Conservation (phyloP, 2,888 invertebrate species). For the Polyommatus icarus region DNA sequence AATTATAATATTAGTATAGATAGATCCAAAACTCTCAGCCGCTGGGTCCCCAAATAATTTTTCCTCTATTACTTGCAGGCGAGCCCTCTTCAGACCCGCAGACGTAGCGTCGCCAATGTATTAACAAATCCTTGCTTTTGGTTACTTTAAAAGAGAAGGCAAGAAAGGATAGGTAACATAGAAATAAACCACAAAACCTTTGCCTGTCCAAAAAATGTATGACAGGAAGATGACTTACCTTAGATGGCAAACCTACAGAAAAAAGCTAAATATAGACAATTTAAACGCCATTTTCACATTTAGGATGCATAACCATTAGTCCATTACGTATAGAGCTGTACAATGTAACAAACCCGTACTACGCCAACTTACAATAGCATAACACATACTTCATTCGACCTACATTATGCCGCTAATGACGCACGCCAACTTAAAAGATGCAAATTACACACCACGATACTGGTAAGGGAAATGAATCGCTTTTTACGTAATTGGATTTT, state of each 20-base stretch:
- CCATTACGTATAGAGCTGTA: background rate
- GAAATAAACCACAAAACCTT: no score
- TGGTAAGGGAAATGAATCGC: background rate
- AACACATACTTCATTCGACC: slow-evolving; percentile 35
- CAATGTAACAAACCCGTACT: background rate
- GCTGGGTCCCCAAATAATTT: background rate
- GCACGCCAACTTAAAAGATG: slow-evolving; percentile 13
- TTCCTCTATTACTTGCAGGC: background rate
- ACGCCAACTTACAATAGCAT: slow-evolving; percentile 33
- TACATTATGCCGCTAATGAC: slow-evolving; percentile 21
- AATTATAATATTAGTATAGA: no score
- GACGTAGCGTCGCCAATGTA: background rate
- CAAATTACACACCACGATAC: background rate
- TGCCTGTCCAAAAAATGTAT: no score
- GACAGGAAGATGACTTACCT: no score
- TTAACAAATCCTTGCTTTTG: no score
- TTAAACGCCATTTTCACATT: background rate
- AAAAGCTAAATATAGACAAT: background rate
- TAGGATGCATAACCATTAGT: background rate
- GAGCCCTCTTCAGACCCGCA: background rate
- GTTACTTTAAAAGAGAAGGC: no score
- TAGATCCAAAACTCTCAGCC: background rate
- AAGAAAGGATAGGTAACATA: no score
- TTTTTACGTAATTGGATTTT: background rate
- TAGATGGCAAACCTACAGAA: background rate